Evolutionary conservation across 2,113 vertebrate genomes (phyloP), one percentile per base, ranked within the genome.

Genomic region (Rhagologus leucostigma): DNA sequence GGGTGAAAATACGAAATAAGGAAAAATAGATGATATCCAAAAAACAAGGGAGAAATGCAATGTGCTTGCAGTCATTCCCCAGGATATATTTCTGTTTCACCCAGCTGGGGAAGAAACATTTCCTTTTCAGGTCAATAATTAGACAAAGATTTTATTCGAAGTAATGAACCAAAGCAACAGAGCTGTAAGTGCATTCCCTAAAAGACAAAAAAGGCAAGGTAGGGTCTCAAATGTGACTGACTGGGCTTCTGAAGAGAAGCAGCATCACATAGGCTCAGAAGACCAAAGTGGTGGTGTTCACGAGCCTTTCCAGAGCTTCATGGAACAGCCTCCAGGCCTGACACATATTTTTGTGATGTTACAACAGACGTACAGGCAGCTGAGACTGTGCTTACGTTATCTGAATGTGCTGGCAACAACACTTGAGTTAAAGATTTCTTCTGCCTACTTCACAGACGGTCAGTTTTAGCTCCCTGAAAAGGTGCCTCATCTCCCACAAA

Each of bases 111-210:
- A 94, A 56, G 23, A 81, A 78, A 63, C 6, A 33, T 49, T 41
- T 87, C 21, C 39, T 76, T 87, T 84, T 68, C 56, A 82, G 52
- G 44, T 84, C 69, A 87, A 70, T 52, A 90, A 93, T 63, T 11
- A 63, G 29, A 78, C 13, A 81, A 75, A 67, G 7, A n/a, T 78
- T 86, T 81, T 82, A 35, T 78, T 89, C 53, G 20, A 88, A 81
- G 29, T 46, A 55, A 74, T 70, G 47, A 74, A 50, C 41, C 16
- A 50, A 82, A 89, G 47, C 19, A 67, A 50, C 4, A 75, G 64
- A 74, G 14, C 10, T 84, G 11, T 32, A 70, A 88, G 20, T 56
- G 12, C 23, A 20, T 68, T 70, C 53, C 29, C 49, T 13, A 27
- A 63, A 81, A 57, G 44, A 67, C 13, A 50, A 39, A 2, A 9